Evolutionary conservation across 2,888 invertebrate species (phyloP).

Genomic region (Troides oblongomaculatus): DNA sequence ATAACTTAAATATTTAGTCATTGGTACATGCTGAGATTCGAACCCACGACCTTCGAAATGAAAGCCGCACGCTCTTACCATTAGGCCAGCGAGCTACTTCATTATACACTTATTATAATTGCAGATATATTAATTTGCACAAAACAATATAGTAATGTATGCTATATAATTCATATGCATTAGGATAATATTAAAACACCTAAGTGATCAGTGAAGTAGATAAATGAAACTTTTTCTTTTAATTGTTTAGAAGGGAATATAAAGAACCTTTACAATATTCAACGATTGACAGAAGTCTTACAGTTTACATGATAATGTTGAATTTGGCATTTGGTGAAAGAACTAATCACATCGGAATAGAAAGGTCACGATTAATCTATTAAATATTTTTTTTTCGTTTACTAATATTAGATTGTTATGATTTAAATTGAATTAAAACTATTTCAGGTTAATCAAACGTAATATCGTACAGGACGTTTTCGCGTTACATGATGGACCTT

Average conservation of each 20-base stretch:
- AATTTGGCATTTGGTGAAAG: conserved; percentile 18
- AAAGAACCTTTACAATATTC: conserved; percentile 14
- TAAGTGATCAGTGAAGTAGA: background rate
- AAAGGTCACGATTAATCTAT: conserved; percentile 9
- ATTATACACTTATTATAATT: too few species aligned
- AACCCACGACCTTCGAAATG: too few species aligned
- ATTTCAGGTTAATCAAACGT: conserved; percentile 9
- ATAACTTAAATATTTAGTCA: too few species aligned
- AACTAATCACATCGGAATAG: conserved; percentile 19
- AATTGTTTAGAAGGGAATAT: conserved; percentile 12
- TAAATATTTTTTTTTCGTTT: background rate
- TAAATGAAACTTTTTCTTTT: background rate
- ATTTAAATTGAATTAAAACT: too few species aligned
- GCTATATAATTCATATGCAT: too few species aligned
- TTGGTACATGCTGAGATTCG: too few species aligned
- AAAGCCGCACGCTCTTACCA: too few species aligned
- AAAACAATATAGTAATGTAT: too few species aligned
- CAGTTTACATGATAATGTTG: conserved; percentile 17
- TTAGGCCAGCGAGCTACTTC: too few species aligned
- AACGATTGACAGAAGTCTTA: conserved; percentile 12
- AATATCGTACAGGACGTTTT: conserved; percentile 9
- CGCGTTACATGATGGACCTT: conserved; percentile 24
- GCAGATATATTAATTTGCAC: too few species aligned
- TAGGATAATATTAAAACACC: background rate
- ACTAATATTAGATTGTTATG: background rate